phyloP scores from a whole-genome alignment of 2,888 invertebrate genomes.

The Hypselothyrea guttata region DNA sequence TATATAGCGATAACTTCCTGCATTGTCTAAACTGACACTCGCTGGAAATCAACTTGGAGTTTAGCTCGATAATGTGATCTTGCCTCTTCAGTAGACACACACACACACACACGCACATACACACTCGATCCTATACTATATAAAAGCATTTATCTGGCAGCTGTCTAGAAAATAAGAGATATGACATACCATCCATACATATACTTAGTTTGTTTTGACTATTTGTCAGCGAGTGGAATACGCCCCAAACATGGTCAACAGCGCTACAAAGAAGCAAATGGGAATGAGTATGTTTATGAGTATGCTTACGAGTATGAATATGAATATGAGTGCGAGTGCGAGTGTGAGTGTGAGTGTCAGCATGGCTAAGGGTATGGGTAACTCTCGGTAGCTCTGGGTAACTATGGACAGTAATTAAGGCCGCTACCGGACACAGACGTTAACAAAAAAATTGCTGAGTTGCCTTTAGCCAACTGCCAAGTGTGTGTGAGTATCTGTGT shows the following conservation, averaged over 20 bases:
- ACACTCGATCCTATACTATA: slow-evolving; percentile 1
- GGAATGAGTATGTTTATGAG: slow-evolving; percentile 15
- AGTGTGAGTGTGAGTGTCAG: slow-evolving; percentile 12
- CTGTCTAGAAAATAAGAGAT: slow-evolving; percentile 58
- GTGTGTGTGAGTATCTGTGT: not conserved
- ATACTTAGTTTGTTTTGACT: slow-evolving; percentile 70
- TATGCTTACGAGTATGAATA: slow-evolving; percentile 13
- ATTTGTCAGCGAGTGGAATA: slow-evolving; percentile 63
- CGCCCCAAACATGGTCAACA: slow-evolving; percentile 54
- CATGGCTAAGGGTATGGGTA: not conserved
- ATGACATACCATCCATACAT: slow-evolving; percentile 55
- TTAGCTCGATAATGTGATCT: slow-evolving; percentile 46
- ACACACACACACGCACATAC: slow-evolving; percentile 5
- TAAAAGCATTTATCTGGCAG: slow-evolving; percentile 47
- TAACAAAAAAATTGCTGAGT: slow-evolving; percentile 30
- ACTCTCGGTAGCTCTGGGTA: slow-evolving; percentile 30
- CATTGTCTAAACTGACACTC: slow-evolving; percentile 38
- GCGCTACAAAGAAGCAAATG: slow-evolving; percentile 15
- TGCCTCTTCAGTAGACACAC: slow-evolving; percentile 30
- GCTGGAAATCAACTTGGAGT: slow-evolving; percentile 28
- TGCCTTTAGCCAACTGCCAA: slow-evolving; percentile 24
- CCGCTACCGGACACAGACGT: slow-evolving; percentile 67
- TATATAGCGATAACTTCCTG: slow-evolving; percentile 38
- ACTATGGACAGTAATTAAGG: slow-evolving; percentile 64
- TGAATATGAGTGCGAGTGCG: slow-evolving; percentile 14